These are phyloP conservation scores for Caenorhabditis panamensis DNA, from an alignment of 2,888 invertebrate species.

Conservation along the genomic window DNA sequence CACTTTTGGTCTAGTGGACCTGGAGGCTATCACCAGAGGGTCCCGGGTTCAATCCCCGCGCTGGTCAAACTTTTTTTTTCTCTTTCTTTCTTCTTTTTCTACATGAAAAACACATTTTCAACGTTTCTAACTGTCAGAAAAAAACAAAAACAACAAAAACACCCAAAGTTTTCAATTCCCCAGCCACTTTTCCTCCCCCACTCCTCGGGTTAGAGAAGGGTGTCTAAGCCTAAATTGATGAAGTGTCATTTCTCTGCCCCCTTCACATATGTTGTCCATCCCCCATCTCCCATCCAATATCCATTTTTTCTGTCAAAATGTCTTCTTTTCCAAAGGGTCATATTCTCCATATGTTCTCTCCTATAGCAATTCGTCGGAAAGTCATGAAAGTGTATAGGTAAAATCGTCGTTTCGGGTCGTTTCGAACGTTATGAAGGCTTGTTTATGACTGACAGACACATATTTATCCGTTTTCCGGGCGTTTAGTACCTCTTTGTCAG, in stretches of 20 bases:
- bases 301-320: neutral
- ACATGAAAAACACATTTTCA: neutral
- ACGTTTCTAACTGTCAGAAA: neutral
- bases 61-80: conserved; percentile 1
- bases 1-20: neutral
- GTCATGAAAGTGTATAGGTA: conserved; percentile 1
- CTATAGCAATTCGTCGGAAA: neutral
- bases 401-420: conserved; percentile 1
- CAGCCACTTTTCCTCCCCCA: neutral
- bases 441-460: conserved; percentile 1
- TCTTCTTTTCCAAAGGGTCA: neutral
- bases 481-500: neutral
- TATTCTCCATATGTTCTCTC: neutral
- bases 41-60: conserved; percentile 2
- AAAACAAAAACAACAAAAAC: neutral
- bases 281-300: neutral
- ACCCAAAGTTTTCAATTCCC: too few species aligned
- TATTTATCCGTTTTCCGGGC: neutral
- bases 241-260: neutral
- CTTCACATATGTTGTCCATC: neutral
- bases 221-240: neutral
- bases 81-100: neutral
- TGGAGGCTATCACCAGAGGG: neutral
- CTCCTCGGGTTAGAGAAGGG: too few species aligned
- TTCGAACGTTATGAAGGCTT: neutral